phyloP scores from a whole-genome alignment of 2,113 vertebrate genomes.

The Tyto alba region DNA sequence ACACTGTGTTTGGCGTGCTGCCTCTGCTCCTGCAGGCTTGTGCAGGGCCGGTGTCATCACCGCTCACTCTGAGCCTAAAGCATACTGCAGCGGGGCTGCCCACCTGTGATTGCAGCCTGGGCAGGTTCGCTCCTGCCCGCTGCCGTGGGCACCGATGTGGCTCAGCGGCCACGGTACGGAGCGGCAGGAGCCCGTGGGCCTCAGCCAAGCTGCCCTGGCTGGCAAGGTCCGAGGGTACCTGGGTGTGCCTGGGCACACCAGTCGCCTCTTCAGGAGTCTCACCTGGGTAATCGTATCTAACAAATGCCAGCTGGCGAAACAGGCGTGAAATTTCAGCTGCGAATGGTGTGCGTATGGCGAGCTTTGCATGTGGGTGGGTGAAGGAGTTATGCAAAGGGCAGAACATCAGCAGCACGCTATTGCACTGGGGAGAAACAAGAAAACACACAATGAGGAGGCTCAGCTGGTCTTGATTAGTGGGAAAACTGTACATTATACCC shows the following conservation, averaged over 20 bases:
- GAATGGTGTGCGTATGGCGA: accelerated
- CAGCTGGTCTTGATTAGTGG: not conserved
- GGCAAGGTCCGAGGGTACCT: not conserved
- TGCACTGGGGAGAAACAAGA: not conserved
- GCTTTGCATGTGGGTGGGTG: not conserved
- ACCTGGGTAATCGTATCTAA: accelerated
- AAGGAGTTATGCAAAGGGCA: not conserved
- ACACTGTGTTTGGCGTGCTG: accelerated
- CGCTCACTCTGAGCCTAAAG: too few species aligned
- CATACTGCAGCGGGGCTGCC: not conserved
- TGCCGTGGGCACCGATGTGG: too few species aligned
- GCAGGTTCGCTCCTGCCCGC: too few species aligned
- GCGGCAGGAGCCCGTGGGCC: not conserved
- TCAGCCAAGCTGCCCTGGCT: not conserved
- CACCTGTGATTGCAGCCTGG: not conserved
- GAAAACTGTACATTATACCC: not conserved
- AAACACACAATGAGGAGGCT: not conserved
- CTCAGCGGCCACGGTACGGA: too few species aligned
- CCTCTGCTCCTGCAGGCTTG: not conserved
- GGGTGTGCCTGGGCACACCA: not conserved
- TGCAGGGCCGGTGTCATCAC: not conserved
- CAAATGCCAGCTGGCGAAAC: not conserved
- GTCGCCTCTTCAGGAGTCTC: not conserved
- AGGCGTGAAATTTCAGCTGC: not conserved
- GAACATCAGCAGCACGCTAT: not conserved